These are phyloP conservation scores for Criorhina ranunculi DNA, from an alignment of 2,888 invertebrate genomes.

Conservation along the genomic window DNA sequence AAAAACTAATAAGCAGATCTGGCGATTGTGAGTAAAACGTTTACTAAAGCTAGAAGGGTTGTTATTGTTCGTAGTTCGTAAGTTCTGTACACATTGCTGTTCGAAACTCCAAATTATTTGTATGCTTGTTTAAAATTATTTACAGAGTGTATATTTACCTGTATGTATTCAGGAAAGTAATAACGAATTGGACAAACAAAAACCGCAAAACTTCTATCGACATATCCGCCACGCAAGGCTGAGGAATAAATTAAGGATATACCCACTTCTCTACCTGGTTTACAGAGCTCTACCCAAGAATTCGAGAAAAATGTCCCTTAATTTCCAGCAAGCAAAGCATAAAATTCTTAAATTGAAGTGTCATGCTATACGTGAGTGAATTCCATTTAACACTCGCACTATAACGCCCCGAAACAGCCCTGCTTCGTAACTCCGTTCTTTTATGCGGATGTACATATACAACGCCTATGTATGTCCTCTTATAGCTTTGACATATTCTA, in stretches of 20 bases:
- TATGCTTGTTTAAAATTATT: background rate
- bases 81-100: too few species aligned
- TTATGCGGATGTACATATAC: slow-evolving; percentile 18
- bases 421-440: slow-evolving; percentile 19
- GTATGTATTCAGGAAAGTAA: background rate
- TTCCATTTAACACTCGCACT: slow-evolving; percentile 53
- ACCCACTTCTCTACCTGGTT: slow-evolving; percentile 1
- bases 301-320: slow-evolving; percentile 35
- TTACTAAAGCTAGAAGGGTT: too few species aligned
- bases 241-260: slow-evolving; percentile 10
- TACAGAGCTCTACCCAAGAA: slow-evolving; percentile 8
- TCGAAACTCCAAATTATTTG: too few species aligned
- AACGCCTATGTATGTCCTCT: background rate
- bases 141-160: background rate
- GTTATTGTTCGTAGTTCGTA: too few species aligned
- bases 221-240: slow-evolving; percentile 7
- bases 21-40: too few species aligned
- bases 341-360: slow-evolving; percentile 62
- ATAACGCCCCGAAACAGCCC: slow-evolving; percentile 20
- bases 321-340: slow-evolving; percentile 59
- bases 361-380: slow-evolving; percentile 48
- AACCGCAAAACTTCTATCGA: slow-evolving; percentile 15
- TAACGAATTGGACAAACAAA: slow-evolving; percentile 4
- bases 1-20: too few species aligned
- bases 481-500: slow-evolving; percentile 34